Evolutionary conservation across 2,888 invertebrate genomes (phyloP), one percentile per base, ranked within the genome.

Genomic region (Melipona beecheii): DNA sequence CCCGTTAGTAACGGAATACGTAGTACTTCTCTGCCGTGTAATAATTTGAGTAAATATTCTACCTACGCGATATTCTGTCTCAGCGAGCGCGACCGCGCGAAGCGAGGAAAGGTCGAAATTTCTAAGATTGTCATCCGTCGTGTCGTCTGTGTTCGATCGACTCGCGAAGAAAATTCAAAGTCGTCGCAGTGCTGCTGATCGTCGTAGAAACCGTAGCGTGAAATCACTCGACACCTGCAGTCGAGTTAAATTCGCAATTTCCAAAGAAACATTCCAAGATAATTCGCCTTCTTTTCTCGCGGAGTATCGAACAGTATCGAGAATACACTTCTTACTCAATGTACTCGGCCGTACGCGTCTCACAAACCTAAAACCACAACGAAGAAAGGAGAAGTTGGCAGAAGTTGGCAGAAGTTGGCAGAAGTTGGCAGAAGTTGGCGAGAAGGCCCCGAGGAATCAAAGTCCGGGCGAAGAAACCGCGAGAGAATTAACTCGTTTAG

Each of bases 401-500:
- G n/a, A n/a, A n/a, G n/a, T n/a, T n/a, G n/a, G n/a, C n/a, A n/a
- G n/a, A n/a, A n/a, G n/a, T n/a, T n/a, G n/a, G n/a, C n/a, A n/a
- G n/a, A n/a, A n/a, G n/a, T n/a, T n/a, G n/a, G n/a, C n/a, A n/a
- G n/a, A n/a, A n/a, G 21, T 21, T 21, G 56, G 56, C 15, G 56
- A 15, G n/a, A n/a, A 56, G n/a, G 56, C n/a, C 56, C 31, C 31
- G 31, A 43, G 15, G 56, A 58, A 58, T 58, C 56, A 24, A 56
- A 56, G 56, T 56, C 13, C 36, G 36, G 13, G n/a, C 56, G 56
- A 56, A 56, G n/a, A 56, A 62, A 66, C 71, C 76, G 73, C 73
- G 69, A 71, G 69, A 71, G 90, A 91, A 92, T 93, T 92, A 93
- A 93, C 92, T 92, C 89, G 91, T 93, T 88, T 89, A 89, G 89